Conservation (phyloP, 1,140 invertebrate species). For the Lucilia sericata region DNA sequence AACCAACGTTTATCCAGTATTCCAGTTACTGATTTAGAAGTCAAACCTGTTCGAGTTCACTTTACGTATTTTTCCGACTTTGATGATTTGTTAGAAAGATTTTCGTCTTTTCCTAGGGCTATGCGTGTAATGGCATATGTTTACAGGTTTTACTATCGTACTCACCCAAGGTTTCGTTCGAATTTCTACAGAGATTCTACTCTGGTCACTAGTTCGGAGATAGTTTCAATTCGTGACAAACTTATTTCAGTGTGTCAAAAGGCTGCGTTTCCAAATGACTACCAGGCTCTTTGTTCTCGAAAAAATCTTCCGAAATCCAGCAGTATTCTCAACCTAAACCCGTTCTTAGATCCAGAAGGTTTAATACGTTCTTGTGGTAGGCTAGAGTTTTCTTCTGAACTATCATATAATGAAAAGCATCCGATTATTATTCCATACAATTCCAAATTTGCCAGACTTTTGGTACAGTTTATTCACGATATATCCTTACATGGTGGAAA, state of each 20-base stretch:
- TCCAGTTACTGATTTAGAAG: too few relatives aligned
- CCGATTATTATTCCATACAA: conserved; percentile 2
- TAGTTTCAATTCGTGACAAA: background rate
- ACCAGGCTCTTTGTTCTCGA: background rate
- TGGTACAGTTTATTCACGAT: background rate
- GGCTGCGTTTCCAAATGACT: background rate
- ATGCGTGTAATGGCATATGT: background rate
- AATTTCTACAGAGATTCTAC: background rate
- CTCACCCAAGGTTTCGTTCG: background rate
- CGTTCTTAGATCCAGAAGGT: background rate
- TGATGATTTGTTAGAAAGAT: background rate
- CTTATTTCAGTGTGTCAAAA: background rate
- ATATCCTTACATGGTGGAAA: background rate
- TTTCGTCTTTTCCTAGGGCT: background rate
- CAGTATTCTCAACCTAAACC: background rate
- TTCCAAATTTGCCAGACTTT: background rate
- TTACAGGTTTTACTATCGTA: background rate
- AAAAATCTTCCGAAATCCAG: background rate
- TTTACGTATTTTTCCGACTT: background rate
- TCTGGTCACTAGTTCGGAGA: background rate
- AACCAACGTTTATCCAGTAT: too few relatives aligned
- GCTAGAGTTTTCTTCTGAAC: background rate
- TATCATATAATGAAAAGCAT: background rate
- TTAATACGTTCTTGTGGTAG: background rate
- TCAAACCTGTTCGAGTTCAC: background rate